Percentiles rank a stretch among this genome's conserved stretches.
These are phyloP conservation scores for Pantherophis vulpinus DNA, from an alignment of 2,797 vertebrate species.

Conservation along the genomic window DNA sequence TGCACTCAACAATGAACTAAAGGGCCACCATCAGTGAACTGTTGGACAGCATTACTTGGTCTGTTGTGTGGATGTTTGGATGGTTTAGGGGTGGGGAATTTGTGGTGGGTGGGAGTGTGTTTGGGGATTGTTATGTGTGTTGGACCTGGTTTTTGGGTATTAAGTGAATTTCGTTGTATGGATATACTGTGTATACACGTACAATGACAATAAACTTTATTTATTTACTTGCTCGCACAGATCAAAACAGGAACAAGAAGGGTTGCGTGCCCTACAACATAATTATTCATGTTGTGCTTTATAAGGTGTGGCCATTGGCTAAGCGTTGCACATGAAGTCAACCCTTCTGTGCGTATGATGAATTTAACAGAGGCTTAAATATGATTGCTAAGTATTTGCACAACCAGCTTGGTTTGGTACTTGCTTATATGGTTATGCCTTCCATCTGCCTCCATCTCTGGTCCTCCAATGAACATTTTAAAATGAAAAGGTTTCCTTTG, in stretches of 20 bases:
- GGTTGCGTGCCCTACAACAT: not conserved
- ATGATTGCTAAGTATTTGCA: not conserved
- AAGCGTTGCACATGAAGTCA: not conserved
- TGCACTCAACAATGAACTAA: too few relatives aligned
- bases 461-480: slow-evolving; percentile 5
- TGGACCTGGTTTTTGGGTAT: too few relatives aligned
- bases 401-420: not conserved
- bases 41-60: too few relatives aligned
- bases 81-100: too few relatives aligned
- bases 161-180: too few relatives aligned
- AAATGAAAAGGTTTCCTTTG: slow-evolving; percentile 32
- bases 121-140: too few relatives aligned
- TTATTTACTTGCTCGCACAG: not conserved
- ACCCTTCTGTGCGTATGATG: not conserved
- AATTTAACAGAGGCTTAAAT: not conserved
- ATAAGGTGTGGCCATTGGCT: not conserved
- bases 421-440: not conserved
- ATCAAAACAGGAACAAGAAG: not conserved
- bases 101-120: too few relatives aligned
- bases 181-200: too few relatives aligned
- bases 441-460: not conserved
- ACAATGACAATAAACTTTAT: too few relatives aligned
- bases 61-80: too few relatives aligned
- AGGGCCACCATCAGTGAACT: too few relatives aligned
- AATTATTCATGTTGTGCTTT: not conserved